A percentile compares a stretch with the other conserved stretches of the same genome.
Conservation (phyloP, 2,888 invertebrate genomes). For the Dinocampus coccinellae region DNA sequence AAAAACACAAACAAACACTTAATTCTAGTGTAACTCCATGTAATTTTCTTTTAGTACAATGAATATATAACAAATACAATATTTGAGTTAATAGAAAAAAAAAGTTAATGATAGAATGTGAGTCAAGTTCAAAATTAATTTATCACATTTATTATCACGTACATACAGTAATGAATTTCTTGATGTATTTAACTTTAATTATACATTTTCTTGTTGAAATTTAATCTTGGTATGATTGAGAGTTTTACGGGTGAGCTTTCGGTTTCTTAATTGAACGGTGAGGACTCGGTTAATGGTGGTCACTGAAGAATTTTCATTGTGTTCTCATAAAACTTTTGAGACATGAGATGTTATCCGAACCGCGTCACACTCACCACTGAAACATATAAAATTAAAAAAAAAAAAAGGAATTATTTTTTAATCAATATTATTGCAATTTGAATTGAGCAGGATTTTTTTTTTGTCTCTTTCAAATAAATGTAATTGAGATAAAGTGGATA, state of each 20-base stretch:
- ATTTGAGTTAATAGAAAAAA: neutral
- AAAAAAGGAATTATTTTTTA: too few species aligned
- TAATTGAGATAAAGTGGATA: neutral
- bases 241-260: neutral
- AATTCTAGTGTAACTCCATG: neutral
- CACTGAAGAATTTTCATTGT: neutral
- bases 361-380: neutral
- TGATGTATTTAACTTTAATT: neutral
- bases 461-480: neutral
- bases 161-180: neutral
- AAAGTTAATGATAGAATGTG: neutral
- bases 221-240: neutral
- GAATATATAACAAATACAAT: neutral
- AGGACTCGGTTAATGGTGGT: neutral
- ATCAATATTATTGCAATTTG: too few species aligned
- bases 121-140: neutral
- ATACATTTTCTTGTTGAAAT: neutral
- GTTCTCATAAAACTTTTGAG: neutral
- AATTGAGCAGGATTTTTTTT: too few species aligned
- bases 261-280: neutral
- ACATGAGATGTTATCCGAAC: neutral
- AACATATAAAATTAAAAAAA: neutral
- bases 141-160: neutral
- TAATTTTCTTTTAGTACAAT: neutral
- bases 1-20: neutral